Evolutionary conservation across 2,113 vertebrate genomes (phyloP), one percentile per base, ranked within the genome.

Genomic region (Pterocles gutturalis): DNA sequence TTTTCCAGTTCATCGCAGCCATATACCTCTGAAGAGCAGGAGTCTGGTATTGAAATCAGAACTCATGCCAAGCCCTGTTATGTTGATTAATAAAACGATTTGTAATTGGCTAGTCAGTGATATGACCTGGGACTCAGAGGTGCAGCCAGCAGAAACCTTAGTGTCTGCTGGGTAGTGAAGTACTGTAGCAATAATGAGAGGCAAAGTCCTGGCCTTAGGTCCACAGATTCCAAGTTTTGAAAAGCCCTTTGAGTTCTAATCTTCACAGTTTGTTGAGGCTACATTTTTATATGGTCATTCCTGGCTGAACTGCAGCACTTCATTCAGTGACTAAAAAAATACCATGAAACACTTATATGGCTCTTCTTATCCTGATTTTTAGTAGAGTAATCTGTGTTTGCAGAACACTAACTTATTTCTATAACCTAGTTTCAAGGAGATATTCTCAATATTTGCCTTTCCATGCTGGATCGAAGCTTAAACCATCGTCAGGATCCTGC

Each of bases 401-500:
- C 19, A 58, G 69, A 78, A 19, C 25, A 38, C 41, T 87, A 19
- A 95, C 28, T 36, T 75, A 22, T 89, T 83, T 72, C 70, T 94
- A 1, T 60, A 15, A 72, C 28, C 21, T 54, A 99, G 98, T 99
- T 98, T 94, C 98, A 98, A 94, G 96, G 61, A n/a, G 96, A 93
- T 34, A 98, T 98, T 86, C 93, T 99, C 90, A 88, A 89, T 36
- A 98, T 97, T 70, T 97, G 97, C 96, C 97, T 99, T 38, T 31
- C 93, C 7, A 78, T 98, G 34, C 36, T 99, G 96, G 98, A 99
- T 61, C 95, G 69, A 24, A 99, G 98, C 87, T 71, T 98, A 18
- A 97, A 97, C 82, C 94, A 97, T 86, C 97, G 96, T 11, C 95
- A 98, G 53, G 98, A 98, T 61, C 88, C 98, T 6, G 7, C 28